A percentile compares a stretch with the other conserved stretches of the same genome.
Conservation (phyloP, 2,888 invertebrate genomes). For the Phytoseiulus persimilis region DNA sequence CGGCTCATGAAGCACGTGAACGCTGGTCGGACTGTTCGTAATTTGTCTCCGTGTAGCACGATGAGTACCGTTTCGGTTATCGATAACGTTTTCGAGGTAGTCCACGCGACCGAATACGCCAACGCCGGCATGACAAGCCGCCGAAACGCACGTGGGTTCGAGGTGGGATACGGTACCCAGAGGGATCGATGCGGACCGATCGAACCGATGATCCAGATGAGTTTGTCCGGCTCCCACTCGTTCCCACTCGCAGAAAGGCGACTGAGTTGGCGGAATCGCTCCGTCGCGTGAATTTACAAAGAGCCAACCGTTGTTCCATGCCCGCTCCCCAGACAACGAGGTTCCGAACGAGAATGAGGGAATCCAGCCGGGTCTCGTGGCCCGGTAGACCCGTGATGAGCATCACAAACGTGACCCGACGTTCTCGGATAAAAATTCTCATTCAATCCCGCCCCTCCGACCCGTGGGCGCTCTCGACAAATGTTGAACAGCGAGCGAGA, state of each 20-base stretch:
- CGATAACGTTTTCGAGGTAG: neutral
- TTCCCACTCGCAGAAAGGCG: too few relatives aligned
- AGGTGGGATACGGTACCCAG: neutral
- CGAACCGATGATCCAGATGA: too few relatives aligned
- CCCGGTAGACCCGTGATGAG: neutral
- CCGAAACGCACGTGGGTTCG: neutral
- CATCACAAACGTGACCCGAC: neutral
- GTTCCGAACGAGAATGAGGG: neutral
- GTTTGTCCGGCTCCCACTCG: too few relatives aligned
- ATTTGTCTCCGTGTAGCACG: neutral
- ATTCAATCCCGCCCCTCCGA: neutral
- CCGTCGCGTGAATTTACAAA: too few relatives aligned
- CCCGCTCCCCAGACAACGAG: neutral
- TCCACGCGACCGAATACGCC: neutral
- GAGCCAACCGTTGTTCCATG: neutral
- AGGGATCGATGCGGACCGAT: neutral
- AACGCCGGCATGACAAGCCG: neutral
- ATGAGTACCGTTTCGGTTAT: neutral
- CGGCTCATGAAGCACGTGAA: neutral
- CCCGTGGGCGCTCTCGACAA: neutral
- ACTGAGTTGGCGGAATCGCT: too few relatives aligned
- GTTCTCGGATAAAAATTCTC: neutral
- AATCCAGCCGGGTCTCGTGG: neutral
- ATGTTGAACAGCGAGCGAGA: neutral
- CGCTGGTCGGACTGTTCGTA: neutral